Evolutionary conservation across 1,140 invertebrate species (phyloP).

Genomic region (Drosophila truncata): DNA sequence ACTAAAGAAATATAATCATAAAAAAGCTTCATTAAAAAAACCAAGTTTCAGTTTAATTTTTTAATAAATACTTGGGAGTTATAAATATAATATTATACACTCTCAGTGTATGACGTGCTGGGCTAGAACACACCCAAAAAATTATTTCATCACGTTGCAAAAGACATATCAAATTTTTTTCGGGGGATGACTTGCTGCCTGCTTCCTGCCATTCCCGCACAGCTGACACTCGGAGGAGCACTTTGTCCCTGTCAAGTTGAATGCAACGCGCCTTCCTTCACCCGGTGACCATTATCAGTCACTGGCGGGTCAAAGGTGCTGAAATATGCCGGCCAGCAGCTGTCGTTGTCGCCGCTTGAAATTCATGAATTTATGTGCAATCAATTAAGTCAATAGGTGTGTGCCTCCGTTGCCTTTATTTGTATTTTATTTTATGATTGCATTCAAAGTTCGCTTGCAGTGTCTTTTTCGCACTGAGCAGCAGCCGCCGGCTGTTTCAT

Average conservation of each 20-base stretch:
- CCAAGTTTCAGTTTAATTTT: too few relatives aligned
- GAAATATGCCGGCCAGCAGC: constrained; percentile 37
- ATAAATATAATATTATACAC: too few relatives aligned
- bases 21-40: too few relatives aligned
- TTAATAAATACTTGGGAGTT: too few relatives aligned
- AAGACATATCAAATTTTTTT: constrained; percentile 67
- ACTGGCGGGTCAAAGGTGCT: constrained; percentile 64
- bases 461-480: constrained; percentile 18
- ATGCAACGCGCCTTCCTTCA: constrained; percentile 37
- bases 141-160: constrained; percentile 50
- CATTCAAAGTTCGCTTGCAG: constrained; percentile 9
- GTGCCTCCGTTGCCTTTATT: constrained; percentile 27
- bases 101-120: constrained; percentile 31
- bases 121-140: constrained; percentile 67
- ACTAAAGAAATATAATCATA: too few relatives aligned
- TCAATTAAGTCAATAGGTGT: constrained; percentile 78
- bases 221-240: constrained; percentile 55
- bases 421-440: constrained; percentile 23
- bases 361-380: constrained; percentile 63
- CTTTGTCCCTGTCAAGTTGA: constrained; percentile 62
- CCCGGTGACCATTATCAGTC: constrained; percentile 26
- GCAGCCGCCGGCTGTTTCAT: constrained; percentile 25
- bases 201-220: constrained; percentile 8
- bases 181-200: constrained; percentile 44
- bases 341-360: constrained; percentile 27